Conservation (phyloP, 2,797 vertebrate species). For the Nyctalus aviator region DNA sequence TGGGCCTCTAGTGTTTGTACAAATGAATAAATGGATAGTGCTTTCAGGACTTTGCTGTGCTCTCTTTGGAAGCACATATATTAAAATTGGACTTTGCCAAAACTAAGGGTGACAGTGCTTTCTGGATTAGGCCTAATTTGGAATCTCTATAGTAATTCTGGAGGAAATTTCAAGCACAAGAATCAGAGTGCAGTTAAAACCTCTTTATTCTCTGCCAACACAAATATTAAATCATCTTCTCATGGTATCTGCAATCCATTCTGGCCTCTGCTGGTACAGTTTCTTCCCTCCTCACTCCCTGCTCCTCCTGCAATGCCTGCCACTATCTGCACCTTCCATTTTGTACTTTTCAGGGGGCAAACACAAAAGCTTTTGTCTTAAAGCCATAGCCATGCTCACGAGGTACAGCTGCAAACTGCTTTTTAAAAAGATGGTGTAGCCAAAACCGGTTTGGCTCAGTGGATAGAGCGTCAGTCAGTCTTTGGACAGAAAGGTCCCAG, state of each 20-base stretch:
- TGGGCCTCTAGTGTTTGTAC: too few species aligned
- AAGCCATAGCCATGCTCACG: not conserved
- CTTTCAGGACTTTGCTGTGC: not conserved
- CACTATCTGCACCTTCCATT: not conserved
- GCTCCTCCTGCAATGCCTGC: not conserved
- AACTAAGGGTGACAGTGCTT: not conserved
- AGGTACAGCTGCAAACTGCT: not conserved
- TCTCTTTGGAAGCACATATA: not conserved
- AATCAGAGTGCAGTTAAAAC: not conserved
- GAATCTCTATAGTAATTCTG: not conserved
- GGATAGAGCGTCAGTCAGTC: too few species aligned
- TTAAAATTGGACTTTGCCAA: not conserved
- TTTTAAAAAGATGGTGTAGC: not conserved
- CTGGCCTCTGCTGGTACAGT: not conserved
- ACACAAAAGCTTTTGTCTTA: not conserved
- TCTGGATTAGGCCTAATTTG: not conserved
- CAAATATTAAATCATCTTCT: not conserved
- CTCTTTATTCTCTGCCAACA: not conserved
- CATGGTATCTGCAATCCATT: not conserved
- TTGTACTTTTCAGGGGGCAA: not conserved
- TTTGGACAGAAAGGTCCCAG: too few species aligned
- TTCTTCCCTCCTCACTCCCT: not conserved
- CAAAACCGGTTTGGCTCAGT: too few species aligned
- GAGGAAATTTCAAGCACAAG: not conserved
- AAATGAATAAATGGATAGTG: not conserved